Evolutionary conservation across 2,113 vertebrate genomes (phyloP).

Genomic region (Corapipo altera): DNA sequence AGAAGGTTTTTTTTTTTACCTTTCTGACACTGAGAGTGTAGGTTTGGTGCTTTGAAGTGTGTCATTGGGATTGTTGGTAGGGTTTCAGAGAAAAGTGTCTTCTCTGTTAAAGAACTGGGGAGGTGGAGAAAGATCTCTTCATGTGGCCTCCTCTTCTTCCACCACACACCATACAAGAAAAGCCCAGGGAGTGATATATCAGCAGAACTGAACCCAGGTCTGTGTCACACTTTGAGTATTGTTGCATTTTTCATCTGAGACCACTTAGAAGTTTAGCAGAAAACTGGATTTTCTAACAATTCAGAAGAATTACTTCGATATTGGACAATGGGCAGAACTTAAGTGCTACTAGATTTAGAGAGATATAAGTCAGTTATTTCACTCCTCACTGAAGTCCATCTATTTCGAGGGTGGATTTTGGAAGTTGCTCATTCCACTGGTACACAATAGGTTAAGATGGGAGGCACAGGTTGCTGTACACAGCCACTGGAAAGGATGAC

Average conservation of each 20-base stretch:
- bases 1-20: not conserved
- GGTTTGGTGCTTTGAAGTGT: not conserved
- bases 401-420: not conserved
- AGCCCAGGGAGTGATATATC: not conserved
- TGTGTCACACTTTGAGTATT: not conserved
- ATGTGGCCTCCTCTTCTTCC: not conserved
- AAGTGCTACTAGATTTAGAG: not conserved
- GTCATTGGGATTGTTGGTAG: not conserved
- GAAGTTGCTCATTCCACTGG: not conserved
- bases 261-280: not conserved
- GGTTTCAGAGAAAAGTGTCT: not conserved
- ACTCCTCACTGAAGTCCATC: not conserved
- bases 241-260: not conserved
- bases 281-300: not conserved
- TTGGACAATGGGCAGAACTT: not conserved
- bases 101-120: not conserved
- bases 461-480: not conserved
- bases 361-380: not conserved
- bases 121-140: not conserved
- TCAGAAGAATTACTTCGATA: not conserved
- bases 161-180: accelerated
- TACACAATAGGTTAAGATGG: not conserved
- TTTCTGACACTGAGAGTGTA: accelerated
- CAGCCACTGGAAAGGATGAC: not conserved
- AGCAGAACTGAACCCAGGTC: not conserved